phyloP scores from a whole-genome alignment of 2,888 invertebrate genomes.

The Drosophila demipolita region DNA sequence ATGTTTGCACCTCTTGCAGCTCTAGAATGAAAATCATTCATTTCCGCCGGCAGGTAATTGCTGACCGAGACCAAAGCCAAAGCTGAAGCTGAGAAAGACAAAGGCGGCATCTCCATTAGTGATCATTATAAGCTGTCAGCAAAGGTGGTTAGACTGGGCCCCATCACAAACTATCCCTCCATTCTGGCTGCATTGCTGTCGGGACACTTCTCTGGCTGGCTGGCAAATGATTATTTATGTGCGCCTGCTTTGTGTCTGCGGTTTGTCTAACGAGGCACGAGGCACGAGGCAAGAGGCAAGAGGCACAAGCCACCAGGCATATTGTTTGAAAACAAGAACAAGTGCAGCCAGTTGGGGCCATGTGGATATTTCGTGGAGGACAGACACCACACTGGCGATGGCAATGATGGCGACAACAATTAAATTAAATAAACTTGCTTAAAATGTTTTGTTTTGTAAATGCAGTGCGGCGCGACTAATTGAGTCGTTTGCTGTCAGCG shows the following conservation, averaged over 20 bases:
- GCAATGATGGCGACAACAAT: constrained; percentile 52
- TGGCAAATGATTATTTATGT: constrained; percentile 71
- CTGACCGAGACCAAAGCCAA: constrained; percentile 4
- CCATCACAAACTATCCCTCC: not conserved
- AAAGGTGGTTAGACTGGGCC: constrained; percentile 3
- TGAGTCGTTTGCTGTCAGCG: constrained; percentile 63
- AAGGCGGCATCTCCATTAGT: constrained; percentile 48
- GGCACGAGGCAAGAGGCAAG: constrained; percentile 35
- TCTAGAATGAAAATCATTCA: not conserved
- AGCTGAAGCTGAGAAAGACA: not conserved
- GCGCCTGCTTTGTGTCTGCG: constrained; percentile 61
- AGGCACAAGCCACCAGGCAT: constrained; percentile 41
- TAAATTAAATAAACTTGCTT: constrained; percentile 67
- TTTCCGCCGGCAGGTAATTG: constrained; percentile 17
- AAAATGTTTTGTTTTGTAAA: constrained; percentile 75
- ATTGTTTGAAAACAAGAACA: constrained; percentile 56
- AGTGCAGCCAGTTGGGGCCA: constrained; percentile 12
- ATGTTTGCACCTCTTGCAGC: too few relatives aligned
- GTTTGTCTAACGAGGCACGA: constrained; percentile 63
- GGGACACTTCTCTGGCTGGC: constrained; percentile 5
- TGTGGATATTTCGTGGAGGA: constrained; percentile 12
- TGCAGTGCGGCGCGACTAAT: constrained; percentile 68
- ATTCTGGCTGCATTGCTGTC: not conserved
- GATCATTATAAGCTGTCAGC: constrained; percentile 49
- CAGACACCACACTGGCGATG: constrained; percentile 7